phyloP scores from a whole-genome alignment of 2,797 vertebrate genomes.

The Propithecus deckenii region DNA sequence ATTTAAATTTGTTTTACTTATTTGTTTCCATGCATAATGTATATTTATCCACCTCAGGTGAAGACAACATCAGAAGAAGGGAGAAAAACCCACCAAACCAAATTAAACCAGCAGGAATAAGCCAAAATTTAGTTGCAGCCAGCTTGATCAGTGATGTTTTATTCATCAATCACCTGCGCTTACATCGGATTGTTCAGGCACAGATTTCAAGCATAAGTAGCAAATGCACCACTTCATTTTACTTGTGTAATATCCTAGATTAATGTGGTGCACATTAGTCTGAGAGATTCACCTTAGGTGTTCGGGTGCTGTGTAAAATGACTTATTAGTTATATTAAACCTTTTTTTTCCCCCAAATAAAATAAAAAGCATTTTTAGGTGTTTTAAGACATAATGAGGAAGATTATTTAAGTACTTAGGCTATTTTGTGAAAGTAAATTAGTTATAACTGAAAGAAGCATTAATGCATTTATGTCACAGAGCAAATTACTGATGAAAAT shows the following conservation, averaged over 20 bases:
- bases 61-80: conserved; percentile 40
- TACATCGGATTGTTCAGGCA: not conserved
- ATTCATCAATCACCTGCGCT: conserved; percentile 65
- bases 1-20: conserved; percentile 64
- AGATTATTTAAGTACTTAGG: not conserved
- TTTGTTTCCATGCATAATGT: conserved; percentile 51
- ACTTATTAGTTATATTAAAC: conserved; percentile 34
- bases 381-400: conserved; percentile 31
- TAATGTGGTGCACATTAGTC: not conserved
- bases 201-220: conserved; percentile 45
- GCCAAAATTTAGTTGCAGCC: conserved; percentile 41
- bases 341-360: not conserved
- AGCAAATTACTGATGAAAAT: not conserved
- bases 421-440: not conserved
- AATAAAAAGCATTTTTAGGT: conserved; percentile 40
- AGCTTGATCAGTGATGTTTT: conserved; percentile 56
- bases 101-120: conserved; percentile 62
- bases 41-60: conserved; percentile 13
- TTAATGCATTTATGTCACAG: not conserved
- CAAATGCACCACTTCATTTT: conserved; percentile 36
- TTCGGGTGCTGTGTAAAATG: conserved; percentile 37
- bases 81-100: not conserved
- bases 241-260: not conserved
- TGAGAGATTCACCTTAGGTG: not conserved
- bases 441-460: not conserved